These are phyloP conservation scores for Archips crataeganus DNA, from an alignment of 2,888 invertebrate species.

Conservation along the genomic window DNA sequence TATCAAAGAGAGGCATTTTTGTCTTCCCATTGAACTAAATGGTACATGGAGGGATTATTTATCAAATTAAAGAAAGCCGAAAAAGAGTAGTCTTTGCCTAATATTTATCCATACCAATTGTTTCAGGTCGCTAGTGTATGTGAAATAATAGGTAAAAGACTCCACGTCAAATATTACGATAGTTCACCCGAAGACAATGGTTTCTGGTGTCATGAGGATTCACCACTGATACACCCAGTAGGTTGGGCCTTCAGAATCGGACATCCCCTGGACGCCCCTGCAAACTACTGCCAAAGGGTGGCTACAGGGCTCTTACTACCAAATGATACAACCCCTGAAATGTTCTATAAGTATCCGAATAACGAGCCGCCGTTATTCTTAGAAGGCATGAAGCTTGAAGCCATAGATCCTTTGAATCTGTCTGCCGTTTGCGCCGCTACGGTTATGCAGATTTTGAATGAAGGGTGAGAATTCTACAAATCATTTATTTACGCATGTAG, in stretches of 20 bases:
- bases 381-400: slow-evolving; percentile 98
- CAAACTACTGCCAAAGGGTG: slow-evolving; percentile 91
- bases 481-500: too few relatives aligned
- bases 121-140: slow-evolving; percentile 92
- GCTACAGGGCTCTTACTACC: slow-evolving; percentile 89
- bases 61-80: neutral
- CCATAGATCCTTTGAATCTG: slow-evolving; percentile 98
- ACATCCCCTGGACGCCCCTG: slow-evolving; percentile 94
- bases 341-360: slow-evolving; percentile 89
- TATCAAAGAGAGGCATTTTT: too few relatives aligned
- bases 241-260: slow-evolving; percentile 98
- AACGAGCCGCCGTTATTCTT: slow-evolving; percentile 87
- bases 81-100: neutral
- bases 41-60: too few relatives aligned
- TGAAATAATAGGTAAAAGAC: slow-evolving; percentile 96
- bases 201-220: slow-evolving; percentile 99
- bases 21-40: too few relatives aligned
- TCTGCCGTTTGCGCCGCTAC: slow-evolving; percentile 98
- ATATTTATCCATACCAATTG: slow-evolving; percentile 36
- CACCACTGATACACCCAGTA: slow-evolving; percentile 96
- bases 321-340: slow-evolving; percentile 92
- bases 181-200: slow-evolving; percentile 92
- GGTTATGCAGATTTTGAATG: slow-evolving; percentile 96
- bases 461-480: slow-evolving; percentile 89
- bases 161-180: slow-evolving; percentile 96